These are phyloP conservation scores for Piscicola geometra DNA, from an alignment of 2,888 invertebrate species.

Conservation along the genomic window DNA sequence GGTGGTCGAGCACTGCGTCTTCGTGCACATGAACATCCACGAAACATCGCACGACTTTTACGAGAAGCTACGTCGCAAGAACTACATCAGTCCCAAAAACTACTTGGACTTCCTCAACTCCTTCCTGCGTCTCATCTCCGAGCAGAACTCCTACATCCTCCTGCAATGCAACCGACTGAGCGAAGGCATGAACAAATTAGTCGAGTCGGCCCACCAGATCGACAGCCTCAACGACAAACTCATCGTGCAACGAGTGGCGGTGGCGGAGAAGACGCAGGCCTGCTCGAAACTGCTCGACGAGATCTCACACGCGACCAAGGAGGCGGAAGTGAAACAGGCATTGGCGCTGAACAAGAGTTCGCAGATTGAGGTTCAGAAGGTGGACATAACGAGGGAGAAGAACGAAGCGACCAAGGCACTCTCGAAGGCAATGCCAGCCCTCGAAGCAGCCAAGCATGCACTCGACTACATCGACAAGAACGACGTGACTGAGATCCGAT, in stretches of 20 bases:
- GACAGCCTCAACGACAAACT: slow-evolving; percentile 73
- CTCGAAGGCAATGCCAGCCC: slow-evolving; percentile 75
- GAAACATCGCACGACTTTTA: slow-evolving; percentile 70
- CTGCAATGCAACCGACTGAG: slow-evolving; percentile 67
- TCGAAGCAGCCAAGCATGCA: slow-evolving; percentile 75
- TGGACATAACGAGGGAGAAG: slow-evolving; percentile 75
- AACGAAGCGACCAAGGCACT: slow-evolving; percentile 74
- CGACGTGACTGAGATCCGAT: slow-evolving; percentile 79
- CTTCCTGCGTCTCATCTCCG: slow-evolving; percentile 71
- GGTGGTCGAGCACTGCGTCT: slow-evolving; percentile 79
- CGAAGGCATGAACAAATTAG: slow-evolving; percentile 73
- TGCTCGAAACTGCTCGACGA: slow-evolving; percentile 73
- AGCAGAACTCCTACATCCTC: slow-evolving; percentile 62
- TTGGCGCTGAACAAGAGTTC: slow-evolving; percentile 73
- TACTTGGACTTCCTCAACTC: slow-evolving; percentile 79
- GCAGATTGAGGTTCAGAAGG: slow-evolving; percentile 77
- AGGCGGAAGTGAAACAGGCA: slow-evolving; percentile 71
- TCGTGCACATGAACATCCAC: slow-evolving; percentile 73
- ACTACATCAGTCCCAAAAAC: slow-evolving; percentile 86
- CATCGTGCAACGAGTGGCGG: slow-evolving; percentile 69
- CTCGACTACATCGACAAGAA: slow-evolving; percentile 77
- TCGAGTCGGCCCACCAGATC: slow-evolving; percentile 77
- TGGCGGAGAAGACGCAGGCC: slow-evolving; percentile 67
- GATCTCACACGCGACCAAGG: slow-evolving; percentile 63
- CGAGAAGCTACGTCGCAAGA: slow-evolving; percentile 70